Percentiles rank a stretch among this genome's conserved stretches.
These are phyloP conservation scores for Pangasius mekongensis DNA, from an alignment of 2,797 vertebrate genomes.

Conservation along the genomic window DNA sequence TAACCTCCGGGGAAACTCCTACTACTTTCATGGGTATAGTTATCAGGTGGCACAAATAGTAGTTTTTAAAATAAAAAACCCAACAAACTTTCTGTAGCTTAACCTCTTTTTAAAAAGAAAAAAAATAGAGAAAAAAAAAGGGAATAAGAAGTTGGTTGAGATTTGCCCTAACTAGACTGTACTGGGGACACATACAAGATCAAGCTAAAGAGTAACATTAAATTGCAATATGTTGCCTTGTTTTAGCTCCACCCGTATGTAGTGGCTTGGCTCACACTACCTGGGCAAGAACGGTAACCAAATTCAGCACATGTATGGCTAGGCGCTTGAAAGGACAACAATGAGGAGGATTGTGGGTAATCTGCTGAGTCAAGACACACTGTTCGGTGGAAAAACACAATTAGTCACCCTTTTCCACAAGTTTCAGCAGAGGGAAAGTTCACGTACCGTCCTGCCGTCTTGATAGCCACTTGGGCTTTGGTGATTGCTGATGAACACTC, in stretches of 20 bases:
- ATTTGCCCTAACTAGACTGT: not conserved
- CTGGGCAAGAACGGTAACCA: not conserved
- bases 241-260: not conserved
- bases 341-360: not conserved
- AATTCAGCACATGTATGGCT: not conserved
- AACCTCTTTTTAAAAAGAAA: too few species aligned
- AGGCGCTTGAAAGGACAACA: not conserved
- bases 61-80: not conserved
- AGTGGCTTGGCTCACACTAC: not conserved
- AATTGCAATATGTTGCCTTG: not conserved
- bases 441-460: constrained; percentile 86
- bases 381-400: not conserved
- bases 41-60: not conserved
- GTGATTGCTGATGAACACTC: constrained; percentile 85
- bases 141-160: not conserved
- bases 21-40: not conserved
- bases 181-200: not conserved
- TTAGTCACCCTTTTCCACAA: not conserved
- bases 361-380: not conserved
- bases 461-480: constrained; percentile 92
- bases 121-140: not conserved
- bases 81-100: not conserved
- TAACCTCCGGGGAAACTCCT: not conserved
- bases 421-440: not conserved
- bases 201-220: not conserved